Conservation (phyloP, 2,797 vertebrate species). For the Morus bassanus region DNA sequence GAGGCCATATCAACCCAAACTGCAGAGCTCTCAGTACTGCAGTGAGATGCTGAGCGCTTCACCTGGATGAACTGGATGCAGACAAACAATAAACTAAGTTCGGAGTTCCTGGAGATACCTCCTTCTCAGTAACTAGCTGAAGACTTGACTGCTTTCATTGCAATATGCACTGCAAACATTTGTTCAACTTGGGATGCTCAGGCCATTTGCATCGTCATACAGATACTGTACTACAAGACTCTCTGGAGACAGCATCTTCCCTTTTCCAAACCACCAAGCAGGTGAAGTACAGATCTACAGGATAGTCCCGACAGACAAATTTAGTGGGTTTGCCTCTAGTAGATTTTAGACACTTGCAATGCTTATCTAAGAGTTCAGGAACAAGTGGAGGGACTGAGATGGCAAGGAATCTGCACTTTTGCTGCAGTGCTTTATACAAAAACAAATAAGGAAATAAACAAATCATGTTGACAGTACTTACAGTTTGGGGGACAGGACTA, state of each 20-base stretch:
- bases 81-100: background rate
- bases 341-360: background rate
- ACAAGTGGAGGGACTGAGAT: background rate
- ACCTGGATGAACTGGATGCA: background rate
- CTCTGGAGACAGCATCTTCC: background rate
- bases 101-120: background rate
- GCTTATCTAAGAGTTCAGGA: background rate
- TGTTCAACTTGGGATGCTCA: background rate
- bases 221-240: background rate
- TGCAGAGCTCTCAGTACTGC: background rate
- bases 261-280: background rate
- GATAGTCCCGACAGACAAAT: background rate
- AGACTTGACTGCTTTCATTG: background rate
- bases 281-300: background rate
- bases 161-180: background rate
- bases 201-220: background rate
- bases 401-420: background rate
- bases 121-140: background rate
- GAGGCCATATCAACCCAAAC: background rate
- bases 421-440: background rate
- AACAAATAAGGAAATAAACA: background rate
- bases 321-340: background rate
- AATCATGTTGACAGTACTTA: background rate
- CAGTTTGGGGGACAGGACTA: background rate
- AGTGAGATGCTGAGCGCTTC: background rate